Conservation (phyloP, 2,797 vertebrate genomes). For the Ciconia nigra region DNA sequence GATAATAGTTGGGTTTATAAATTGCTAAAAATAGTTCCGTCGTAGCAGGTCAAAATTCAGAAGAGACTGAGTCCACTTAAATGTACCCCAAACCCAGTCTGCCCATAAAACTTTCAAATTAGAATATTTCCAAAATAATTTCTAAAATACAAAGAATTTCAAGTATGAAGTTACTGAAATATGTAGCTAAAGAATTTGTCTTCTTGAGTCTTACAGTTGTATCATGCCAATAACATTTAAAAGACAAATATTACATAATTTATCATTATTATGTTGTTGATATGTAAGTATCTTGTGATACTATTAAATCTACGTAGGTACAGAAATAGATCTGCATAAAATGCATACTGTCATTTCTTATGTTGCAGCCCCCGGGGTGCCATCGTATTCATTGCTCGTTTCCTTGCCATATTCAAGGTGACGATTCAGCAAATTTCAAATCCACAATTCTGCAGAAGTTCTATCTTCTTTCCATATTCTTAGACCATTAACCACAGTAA, state of each 20-base stretch:
- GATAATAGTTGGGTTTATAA: not conserved
- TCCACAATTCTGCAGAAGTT: not conserved
- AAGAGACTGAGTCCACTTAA: not conserved
- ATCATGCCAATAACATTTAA: not conserved
- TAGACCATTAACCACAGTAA: not conserved
- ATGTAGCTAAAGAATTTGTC: not conserved
- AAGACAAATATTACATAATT: not conserved
- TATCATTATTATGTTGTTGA: not conserved
- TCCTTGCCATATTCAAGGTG: not conserved
- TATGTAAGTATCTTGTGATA: not conserved
- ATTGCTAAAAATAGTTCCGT: not conserved
- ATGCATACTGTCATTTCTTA: not conserved
- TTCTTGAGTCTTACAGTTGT: not conserved
- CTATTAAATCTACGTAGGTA: not conserved
- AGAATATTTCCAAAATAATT: not conserved
- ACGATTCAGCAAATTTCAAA: not conserved
- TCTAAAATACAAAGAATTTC: not conserved
- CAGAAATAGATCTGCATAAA: not conserved
- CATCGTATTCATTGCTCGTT: not conserved
- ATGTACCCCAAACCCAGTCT: not conserved
- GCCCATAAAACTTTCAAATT: not conserved
- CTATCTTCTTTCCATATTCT: not conserved
- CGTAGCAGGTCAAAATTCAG: not conserved
- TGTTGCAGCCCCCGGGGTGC: not conserved
- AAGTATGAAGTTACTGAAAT: not conserved